phyloP scores from a whole-genome alignment of 2,113 vertebrate species.

The Scytalopus superciliaris region DNA sequence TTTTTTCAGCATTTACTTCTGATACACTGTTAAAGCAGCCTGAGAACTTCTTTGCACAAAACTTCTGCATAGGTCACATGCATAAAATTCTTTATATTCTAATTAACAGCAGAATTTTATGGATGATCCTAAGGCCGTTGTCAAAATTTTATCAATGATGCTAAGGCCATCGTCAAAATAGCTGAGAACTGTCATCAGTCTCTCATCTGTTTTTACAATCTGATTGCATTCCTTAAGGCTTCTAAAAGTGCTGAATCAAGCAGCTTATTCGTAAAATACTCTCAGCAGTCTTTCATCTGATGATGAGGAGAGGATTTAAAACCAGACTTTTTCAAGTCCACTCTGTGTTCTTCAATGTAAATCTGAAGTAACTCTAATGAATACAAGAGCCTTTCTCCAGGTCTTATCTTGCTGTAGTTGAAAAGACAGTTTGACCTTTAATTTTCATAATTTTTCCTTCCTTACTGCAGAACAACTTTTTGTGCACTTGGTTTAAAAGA shows the following conservation, averaged over 20 bases:
- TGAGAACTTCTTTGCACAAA: not conserved
- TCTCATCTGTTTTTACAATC: not conserved
- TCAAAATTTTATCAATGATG: not conserved
- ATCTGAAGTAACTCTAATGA: not conserved
- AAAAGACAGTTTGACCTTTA: not conserved
- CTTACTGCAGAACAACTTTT: not conserved
- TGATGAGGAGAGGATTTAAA: not conserved
- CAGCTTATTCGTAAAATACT: not conserved
- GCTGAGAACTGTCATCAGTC: not conserved
- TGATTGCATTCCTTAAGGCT: not conserved
- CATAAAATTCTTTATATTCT: not conserved
- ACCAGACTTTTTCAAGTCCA: not conserved
- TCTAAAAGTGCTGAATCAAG: not conserved
- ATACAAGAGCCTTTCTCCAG: not conserved
- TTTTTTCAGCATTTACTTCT: not conserved
- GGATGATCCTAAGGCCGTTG: not conserved
- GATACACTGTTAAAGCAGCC: not conserved
- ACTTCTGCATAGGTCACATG: not conserved
- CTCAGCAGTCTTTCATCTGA: not conserved
- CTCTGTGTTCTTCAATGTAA: not conserved
- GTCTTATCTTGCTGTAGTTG: not conserved
- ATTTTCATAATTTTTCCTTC: not conserved
- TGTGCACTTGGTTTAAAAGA: not conserved
- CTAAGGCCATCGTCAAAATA: not conserved
- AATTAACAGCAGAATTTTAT: not conserved